Conservation (phyloP, 2,888 invertebrate species). For the Chouioia cunea region DNA sequence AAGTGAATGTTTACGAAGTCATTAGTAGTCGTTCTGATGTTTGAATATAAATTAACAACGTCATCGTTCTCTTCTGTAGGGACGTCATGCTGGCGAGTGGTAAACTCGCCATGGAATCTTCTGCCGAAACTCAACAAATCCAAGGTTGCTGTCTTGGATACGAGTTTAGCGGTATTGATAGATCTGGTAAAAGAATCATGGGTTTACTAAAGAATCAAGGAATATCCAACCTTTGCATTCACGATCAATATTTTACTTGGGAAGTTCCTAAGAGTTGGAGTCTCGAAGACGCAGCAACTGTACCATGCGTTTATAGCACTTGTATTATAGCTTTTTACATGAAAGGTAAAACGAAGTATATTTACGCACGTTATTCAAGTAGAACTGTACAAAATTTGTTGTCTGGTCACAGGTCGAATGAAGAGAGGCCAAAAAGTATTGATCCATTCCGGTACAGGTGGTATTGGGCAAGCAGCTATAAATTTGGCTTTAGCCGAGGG, state of each 20-base stretch:
- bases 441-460: slow-evolving; percentile 71
- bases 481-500: slow-evolving; percentile 72
- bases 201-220: slow-evolving; percentile 64
- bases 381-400: background rate
- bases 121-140: slow-evolving; percentile 77
- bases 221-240: slow-evolving; percentile 71
- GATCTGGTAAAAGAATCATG: slow-evolving; percentile 67
- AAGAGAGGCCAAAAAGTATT: slow-evolving; percentile 59
- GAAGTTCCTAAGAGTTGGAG: slow-evolving; percentile 73
- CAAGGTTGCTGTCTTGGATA: slow-evolving; percentile 79
- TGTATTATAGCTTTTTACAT: slow-evolving; percentile 74
- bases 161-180: slow-evolving; percentile 76
- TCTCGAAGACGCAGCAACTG: slow-evolving; percentile 75
- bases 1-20: background rate
- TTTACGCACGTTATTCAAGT: background rate
- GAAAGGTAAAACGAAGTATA: slow-evolving; percentile 65
- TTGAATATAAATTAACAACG: no score
- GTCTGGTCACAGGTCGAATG: background rate
- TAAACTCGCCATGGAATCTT: slow-evolving; percentile 85
- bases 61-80: slow-evolving; percentile 71
- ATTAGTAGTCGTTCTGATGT: slow-evolving; percentile 67
- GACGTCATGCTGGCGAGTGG: slow-evolving; percentile 95
- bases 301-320: slow-evolving; percentile 76
- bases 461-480: slow-evolving; percentile 78
- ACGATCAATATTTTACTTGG: slow-evolving; percentile 70